These are phyloP conservation scores for Pelosia muscerda DNA, from an alignment of 2,888 invertebrate species.

Conservation along the genomic window DNA sequence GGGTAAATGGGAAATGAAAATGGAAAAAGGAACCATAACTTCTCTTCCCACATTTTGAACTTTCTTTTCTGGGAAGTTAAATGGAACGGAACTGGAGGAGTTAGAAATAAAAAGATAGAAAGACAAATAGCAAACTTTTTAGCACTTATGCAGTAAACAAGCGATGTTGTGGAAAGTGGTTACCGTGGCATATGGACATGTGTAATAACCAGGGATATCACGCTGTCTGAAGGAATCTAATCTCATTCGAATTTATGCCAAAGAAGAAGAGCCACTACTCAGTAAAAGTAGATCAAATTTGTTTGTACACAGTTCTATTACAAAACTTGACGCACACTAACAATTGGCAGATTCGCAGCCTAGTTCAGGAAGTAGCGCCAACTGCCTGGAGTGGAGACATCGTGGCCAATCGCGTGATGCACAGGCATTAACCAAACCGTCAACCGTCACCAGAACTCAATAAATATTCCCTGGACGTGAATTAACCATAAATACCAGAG, in stretches of 20 bases:
- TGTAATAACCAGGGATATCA: no score
- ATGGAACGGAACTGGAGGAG: background rate
- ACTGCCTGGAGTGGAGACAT: constrained; percentile 59
- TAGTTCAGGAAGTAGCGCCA: constrained; percentile 7
- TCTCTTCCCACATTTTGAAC: background rate
- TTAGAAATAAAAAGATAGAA: background rate
- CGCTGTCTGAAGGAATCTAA: no score
- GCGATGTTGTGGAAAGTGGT: no score
- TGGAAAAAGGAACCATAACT: background rate
- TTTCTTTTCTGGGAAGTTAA: background rate
- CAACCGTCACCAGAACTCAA: constrained; percentile 68
- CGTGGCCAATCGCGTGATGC: constrained; percentile 74
- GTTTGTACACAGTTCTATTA: background rate
- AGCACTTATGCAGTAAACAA: no score
- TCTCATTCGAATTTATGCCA: background rate
- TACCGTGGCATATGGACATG: no score
- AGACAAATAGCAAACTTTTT: no score
- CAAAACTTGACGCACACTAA: constrained; percentile 9
- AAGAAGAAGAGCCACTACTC: background rate
- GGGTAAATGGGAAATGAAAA: background rate
- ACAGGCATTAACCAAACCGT: constrained; percentile 73
- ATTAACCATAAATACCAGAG: constrained; percentile 51
- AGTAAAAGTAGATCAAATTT: background rate
- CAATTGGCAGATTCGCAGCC: constrained; percentile 16
- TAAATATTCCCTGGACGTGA: constrained; percentile 67